A percentile compares a stretch with the other conserved stretches of the same genome.
These are phyloP conservation scores for Eudasyphora cyanicolor DNA, from an alignment of 2,888 invertebrate species.

Conservation along the genomic window DNA sequence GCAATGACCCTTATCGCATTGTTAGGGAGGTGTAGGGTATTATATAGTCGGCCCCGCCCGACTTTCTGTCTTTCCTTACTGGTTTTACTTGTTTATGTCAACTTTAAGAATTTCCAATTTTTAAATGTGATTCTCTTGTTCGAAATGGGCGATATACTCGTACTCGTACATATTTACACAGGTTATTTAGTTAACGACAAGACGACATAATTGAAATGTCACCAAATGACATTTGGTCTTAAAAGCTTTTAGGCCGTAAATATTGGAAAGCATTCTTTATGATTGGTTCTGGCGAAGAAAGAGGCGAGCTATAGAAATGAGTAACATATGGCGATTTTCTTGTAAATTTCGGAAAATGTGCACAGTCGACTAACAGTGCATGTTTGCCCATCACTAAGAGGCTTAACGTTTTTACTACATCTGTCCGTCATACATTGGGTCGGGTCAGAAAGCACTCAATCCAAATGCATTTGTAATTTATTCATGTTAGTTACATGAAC, in stretches of 20 bases:
- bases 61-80: too few species aligned
- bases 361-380: constrained; percentile 22
- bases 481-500: not conserved
- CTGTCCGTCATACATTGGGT: constrained; percentile 29
- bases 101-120: too few species aligned
- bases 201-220: constrained; percentile 4
- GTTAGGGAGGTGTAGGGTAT: too few species aligned
- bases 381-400: constrained; percentile 50
- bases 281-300: not conserved
- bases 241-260: constrained; percentile 26
- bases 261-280: not conserved
- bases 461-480: not conserved
- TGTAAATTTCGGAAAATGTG: constrained; percentile 21
- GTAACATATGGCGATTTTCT: not conserved
- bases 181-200: not conserved
- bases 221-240: constrained; percentile 8
- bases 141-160: too few species aligned
- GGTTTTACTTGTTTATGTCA: too few species aligned
- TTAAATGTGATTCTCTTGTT: too few species aligned
- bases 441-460: not conserved
- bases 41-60: too few species aligned
- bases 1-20: too few species aligned
- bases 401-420: constrained; percentile 55
- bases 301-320: not conserved
- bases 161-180: too few species aligned